Evolutionary conservation across 2,797 vertebrate species (phyloP).

Genomic region (Spea hammondii): DNA sequence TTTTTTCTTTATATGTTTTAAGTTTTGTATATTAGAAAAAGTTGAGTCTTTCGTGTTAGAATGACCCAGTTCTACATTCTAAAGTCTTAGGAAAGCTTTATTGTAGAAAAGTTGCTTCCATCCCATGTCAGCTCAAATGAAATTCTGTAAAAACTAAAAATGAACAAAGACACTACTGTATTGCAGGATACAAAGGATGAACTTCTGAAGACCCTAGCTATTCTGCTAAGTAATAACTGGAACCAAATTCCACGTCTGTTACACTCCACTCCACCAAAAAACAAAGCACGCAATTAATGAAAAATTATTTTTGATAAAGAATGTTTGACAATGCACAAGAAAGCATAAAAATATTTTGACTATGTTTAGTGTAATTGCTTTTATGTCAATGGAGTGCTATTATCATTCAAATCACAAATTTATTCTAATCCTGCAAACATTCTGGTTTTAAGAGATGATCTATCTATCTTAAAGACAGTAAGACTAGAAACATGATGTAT

Average conservation of each 20-base stretch:
- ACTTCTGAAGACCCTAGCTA: conserved; percentile 3
- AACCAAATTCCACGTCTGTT: not conserved
- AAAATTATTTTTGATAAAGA: not conserved
- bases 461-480: too few species aligned
- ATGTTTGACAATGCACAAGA: not conserved
- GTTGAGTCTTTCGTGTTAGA: too few species aligned
- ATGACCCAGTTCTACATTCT: conserved; percentile 10
- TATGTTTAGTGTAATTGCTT: not conserved
- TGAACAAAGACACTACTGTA: conserved; percentile 33
- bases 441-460: too few species aligned
- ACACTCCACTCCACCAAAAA: not conserved
- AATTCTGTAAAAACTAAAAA: not conserved
- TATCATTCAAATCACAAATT: not conserved
- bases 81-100: not conserved
- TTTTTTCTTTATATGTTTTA: too few species aligned
- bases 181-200: conserved; percentile 21
- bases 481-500: too few species aligned
- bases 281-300: not conserved
- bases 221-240: not conserved
- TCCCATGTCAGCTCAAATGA: conserved; percentile 23
- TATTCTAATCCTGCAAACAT: not conserved
- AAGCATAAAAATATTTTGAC: not conserved
- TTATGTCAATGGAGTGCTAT: not conserved
- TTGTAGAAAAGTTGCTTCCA: conserved; percentile 4
- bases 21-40: too few species aligned